A percentile compares a stretch with the other conserved stretches of the same genome.
Conservation (phyloP, 2,797 vertebrate genomes). For the Spizella passerina region DNA sequence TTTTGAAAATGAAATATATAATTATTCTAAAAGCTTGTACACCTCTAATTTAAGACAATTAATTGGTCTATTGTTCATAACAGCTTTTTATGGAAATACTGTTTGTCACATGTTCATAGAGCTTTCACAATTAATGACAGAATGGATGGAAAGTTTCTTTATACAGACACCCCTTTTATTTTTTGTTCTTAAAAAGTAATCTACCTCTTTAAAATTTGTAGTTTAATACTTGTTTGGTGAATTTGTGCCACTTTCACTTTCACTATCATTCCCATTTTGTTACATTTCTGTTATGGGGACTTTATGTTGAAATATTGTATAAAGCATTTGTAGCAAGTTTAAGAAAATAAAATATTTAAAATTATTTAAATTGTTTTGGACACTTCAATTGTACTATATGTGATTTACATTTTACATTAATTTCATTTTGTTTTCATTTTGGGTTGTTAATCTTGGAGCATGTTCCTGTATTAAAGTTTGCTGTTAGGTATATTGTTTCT, state of each 20-base stretch:
- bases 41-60: conserved; percentile 8
- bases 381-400: conserved; percentile 82
- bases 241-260: conserved; percentile 79
- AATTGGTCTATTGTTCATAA: conserved; percentile 32
- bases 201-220: conserved; percentile 84
- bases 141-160: conserved; percentile 66
- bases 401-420: conserved; percentile 85
- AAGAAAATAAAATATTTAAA: conserved; percentile 89
- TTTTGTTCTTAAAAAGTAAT: conserved; percentile 77
- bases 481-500: conserved; percentile 75
- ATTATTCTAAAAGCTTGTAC: conserved; percentile 31
- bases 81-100: conserved; percentile 12
- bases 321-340: conserved; percentile 87
- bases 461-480: conserved; percentile 78
- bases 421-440: conserved; percentile 69
- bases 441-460: conserved; percentile 73
- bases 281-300: conserved; percentile 81
- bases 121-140: conserved; percentile 12
- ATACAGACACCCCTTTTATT: conserved; percentile 49
- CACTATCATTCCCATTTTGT: conserved; percentile 84
- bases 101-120: conserved; percentile 22
- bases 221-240: conserved; percentile 79
- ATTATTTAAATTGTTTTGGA: conserved; percentile 92
- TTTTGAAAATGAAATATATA: conserved; percentile 39
- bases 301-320: conserved; percentile 82